A percentile compares a stretch with the other conserved stretches of the same genome.
phyloP scores from a whole-genome alignment of 2,888 invertebrate species.

The Leucophenga montana region DNA sequence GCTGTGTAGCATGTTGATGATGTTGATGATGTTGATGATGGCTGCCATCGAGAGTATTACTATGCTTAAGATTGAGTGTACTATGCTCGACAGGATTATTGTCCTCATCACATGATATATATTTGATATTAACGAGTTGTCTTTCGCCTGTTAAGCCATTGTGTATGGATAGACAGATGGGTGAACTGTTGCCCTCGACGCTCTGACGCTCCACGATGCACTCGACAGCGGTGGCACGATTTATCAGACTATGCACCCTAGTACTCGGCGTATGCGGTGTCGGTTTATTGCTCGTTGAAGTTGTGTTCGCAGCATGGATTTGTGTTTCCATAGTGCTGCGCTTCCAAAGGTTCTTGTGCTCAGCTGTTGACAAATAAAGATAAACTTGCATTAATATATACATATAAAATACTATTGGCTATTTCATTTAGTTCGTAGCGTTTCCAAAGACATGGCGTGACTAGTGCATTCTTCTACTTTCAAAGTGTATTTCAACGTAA shows the following conservation, averaged over 20 bases:
- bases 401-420: no score
- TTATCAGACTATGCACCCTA: slow-evolving; percentile 30
- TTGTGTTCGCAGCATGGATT: slow-evolving; percentile 59
- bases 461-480: no score
- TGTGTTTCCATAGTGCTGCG: slow-evolving; percentile 72
- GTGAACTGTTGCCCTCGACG: slow-evolving; percentile 51
- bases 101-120: slow-evolving; percentile 69
- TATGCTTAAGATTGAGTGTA: slow-evolving; percentile 17
- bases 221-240: slow-evolving; percentile 45
- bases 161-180: slow-evolving; percentile 60
- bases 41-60: slow-evolving; percentile 19
- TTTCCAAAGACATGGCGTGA: no score
- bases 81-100: slow-evolving; percentile 60
- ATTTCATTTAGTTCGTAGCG: no score
- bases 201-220: slow-evolving; percentile 52
- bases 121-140: slow-evolving; percentile 62
- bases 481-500: no score
- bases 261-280: slow-evolving; percentile 3
- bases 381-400: slow-evolving; percentile 8
- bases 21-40: not conserved
- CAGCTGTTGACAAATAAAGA: slow-evolving; percentile 46
- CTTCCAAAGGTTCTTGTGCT: slow-evolving; percentile 66
- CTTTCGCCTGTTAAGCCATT: slow-evolving; percentile 51
- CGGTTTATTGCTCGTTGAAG: slow-evolving; percentile 43
- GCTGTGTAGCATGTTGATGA: not conserved